phyloP scores from a whole-genome alignment of 2,113 vertebrate species.

The Pachypanchax playfairii region DNA sequence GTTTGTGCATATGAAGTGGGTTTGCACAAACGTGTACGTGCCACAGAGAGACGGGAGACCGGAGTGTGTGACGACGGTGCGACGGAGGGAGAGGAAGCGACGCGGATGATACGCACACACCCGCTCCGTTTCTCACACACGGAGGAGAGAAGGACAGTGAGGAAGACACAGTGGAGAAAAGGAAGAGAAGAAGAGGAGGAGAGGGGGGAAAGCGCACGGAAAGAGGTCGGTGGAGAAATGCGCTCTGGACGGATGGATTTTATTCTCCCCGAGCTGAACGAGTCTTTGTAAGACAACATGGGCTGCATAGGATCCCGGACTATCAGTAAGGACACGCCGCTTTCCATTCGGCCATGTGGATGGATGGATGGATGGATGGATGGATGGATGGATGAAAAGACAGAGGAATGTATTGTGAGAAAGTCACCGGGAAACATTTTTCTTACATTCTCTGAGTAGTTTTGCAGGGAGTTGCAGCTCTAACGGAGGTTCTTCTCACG shows the following conservation, averaged over 20 bases:
- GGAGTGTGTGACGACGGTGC: conserved; percentile 22
- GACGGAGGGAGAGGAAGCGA: conserved; percentile 26
- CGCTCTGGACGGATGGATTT: conserved; percentile 72
- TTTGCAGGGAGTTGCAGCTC: conserved; percentile 22
- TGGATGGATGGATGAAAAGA: neutral
- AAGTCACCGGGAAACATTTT: neutral
- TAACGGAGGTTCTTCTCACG: neutral
- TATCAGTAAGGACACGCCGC: conserved; percentile 75
- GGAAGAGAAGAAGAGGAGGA: conserved; percentile 17
- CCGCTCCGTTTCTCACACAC: conserved; percentile 42
- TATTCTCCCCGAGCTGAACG: conserved; percentile 67
- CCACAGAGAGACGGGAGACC: conserved; percentile 8
- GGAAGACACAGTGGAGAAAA: conserved; percentile 37
- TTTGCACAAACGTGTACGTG: neutral
- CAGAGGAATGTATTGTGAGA: neutral
- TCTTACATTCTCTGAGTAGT: neutral
- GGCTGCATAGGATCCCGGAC: conserved; percentile 84
- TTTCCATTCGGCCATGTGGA: conserved; percentile 29
- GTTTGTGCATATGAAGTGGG: neutral
- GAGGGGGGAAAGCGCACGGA: conserved; percentile 11
- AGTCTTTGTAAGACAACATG: conserved; percentile 78
- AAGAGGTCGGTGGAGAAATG: conserved; percentile 59
- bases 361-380: conserved; percentile 12
- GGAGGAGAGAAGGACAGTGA: conserved; percentile 52
- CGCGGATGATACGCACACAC: conserved; percentile 48